A percentile compares a stretch with the other conserved stretches of the same genome.
Conservation (phyloP, 2,113 vertebrate species). For the Rhea pennata region DNA sequence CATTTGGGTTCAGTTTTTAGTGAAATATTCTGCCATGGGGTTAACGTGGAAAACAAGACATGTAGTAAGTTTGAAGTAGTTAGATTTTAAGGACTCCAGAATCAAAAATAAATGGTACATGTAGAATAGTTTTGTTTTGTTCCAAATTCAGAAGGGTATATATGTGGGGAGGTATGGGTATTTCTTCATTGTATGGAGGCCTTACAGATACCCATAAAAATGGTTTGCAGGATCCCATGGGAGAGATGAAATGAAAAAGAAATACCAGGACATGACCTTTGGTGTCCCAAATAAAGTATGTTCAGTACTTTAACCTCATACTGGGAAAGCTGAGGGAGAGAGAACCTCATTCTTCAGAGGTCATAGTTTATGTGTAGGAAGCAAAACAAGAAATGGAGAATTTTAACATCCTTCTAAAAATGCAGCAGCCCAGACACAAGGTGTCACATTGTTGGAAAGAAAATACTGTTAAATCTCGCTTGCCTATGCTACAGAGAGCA, state of each 20-base stretch:
- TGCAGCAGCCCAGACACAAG: not conserved
- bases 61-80: not conserved
- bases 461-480: not conserved
- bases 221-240: rapidly evolving
- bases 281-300: not conserved
- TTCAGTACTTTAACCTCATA: not conserved
- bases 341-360: not conserved
- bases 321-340: not conserved
- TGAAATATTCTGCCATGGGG: not conserved
- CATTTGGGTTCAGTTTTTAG: not conserved
- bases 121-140: not conserved
- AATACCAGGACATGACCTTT: not conserved
- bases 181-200: not conserved
- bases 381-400: not conserved
- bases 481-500: not conserved
- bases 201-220: not conserved
- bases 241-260: not conserved
- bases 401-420: not conserved
- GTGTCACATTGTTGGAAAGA: not conserved
- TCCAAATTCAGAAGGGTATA: not conserved
- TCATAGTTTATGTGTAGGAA: not conserved
- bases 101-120: not conserved
- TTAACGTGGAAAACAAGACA: not conserved
- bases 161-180: not conserved
- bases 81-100: not conserved